Evolutionary conservation across 2,888 invertebrate species (phyloP), one percentile per base, ranked within the genome.

Genomic region (Athrips mouffetella): DNA sequence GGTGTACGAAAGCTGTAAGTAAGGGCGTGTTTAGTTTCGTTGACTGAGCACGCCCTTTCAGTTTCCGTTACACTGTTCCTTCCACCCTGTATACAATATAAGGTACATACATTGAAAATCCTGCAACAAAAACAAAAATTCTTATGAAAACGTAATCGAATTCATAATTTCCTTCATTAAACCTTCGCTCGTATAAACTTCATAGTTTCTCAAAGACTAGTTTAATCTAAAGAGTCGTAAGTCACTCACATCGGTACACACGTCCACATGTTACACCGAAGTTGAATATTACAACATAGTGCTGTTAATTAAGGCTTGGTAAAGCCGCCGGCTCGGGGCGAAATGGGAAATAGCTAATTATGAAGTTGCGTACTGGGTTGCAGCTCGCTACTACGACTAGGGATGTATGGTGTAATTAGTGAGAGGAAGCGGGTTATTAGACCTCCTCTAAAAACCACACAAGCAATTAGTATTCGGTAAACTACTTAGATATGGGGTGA

Each of bases 281-380:
- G 45, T 50, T 61, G 61, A 63, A 65, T 70, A 70, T 69, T 73
- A 69, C 65, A 68, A 60, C 62, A 69, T 65, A 73, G 73, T 76
- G 75, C 76, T 76, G 83, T 84, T 84, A 84, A 85, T 84, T 84
- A 84, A 80, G 73, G 77, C 70, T 67, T 70, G 72, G 73, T 68
- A 76, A 72, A 78, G 76, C 77, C 67, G 59, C 67, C 70, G 64
- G 76, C 85, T 71, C 59, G 63, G 62, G 76, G 85, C 79, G 70
- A 80, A 81, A 81, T 80, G 81, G 86, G 83, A 85, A 85, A 84
- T 83, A 78, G 83, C 82, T 85, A 84, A 85, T 85, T 85, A 85
- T 80, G 80, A 83, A 85, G 74, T 84, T 80, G 80, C 78, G 80
- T 83, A 75, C 71, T 71, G 71, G 73, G 70, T 78, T 75, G 74